Evolutionary conservation across 2,113 vertebrate genomes (phyloP).

Genomic region (Lasiurus borealis): DNA sequence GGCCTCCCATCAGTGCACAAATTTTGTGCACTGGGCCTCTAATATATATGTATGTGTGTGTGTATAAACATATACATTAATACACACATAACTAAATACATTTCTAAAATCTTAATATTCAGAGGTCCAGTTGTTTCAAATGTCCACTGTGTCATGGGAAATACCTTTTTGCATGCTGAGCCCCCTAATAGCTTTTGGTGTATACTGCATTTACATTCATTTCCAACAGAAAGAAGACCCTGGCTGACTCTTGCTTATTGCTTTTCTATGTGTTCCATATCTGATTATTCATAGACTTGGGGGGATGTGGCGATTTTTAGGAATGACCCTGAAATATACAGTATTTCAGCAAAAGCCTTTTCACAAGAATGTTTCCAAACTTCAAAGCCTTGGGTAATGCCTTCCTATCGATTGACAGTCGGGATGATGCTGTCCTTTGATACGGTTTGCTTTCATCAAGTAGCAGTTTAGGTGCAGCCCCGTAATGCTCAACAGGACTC

Average conservation of each 20-base stretch:
- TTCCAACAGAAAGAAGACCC: not conserved
- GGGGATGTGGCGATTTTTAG: not conserved
- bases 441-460: slow-evolving; percentile 83
- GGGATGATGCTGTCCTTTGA: slow-evolving; percentile 76
- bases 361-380: slow-evolving; percentile 48
- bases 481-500: slow-evolving; percentile 81
- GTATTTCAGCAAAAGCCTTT: not conserved
- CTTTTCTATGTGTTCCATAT: not conserved
- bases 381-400: slow-evolving; percentile 52
- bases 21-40: too few relatives aligned
- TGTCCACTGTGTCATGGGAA: not conserved
- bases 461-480: slow-evolving; percentile 70
- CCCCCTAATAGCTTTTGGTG: not conserved
- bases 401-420: slow-evolving; percentile 57
- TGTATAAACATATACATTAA: too few relatives aligned
- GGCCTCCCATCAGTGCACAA: too few relatives aligned
- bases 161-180: not conserved
- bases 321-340: slow-evolving; percentile 48
- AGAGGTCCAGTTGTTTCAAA: not conserved
- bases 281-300: not conserved
- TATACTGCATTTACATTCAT: not conserved
- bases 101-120: not conserved
- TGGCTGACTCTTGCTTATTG: not conserved
- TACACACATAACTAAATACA: not conserved
- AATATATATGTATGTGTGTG: too few relatives aligned